Conservation (phyloP, 2,113 vertebrate species). For the Epinephelus fuscoguttatus region DNA sequence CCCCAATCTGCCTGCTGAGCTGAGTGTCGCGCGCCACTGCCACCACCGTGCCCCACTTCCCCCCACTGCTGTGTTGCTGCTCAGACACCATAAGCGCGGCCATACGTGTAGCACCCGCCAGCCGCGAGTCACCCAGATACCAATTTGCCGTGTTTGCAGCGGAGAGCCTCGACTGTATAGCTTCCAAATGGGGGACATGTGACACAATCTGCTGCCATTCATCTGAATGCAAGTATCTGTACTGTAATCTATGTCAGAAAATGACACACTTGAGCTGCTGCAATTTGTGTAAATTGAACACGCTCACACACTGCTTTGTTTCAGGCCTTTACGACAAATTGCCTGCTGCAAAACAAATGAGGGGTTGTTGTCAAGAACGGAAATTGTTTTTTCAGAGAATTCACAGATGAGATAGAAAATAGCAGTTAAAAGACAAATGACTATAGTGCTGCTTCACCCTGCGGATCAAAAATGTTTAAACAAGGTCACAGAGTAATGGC, state of each 20-base stretch:
- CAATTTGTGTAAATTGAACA: constrained; percentile 44
- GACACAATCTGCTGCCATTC: constrained; percentile 35
- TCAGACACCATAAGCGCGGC: constrained; percentile 67
- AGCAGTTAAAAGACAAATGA: constrained; percentile 20
- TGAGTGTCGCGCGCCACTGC: constrained; percentile 37
- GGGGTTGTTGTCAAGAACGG: constrained; percentile 16
- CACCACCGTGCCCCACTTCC: constrained; percentile 31
- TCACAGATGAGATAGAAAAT: neutral
- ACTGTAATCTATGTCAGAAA: constrained; percentile 39
- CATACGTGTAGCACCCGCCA: constrained; percentile 48
- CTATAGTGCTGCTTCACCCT: neutral
- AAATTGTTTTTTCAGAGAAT: constrained; percentile 25
- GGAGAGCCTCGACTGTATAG: constrained; percentile 6
- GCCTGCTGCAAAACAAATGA: constrained; percentile 31
- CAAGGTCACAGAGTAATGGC: neutral
- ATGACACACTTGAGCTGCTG: constrained; percentile 38
- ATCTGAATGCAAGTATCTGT: constrained; percentile 16
- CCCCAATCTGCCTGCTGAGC: constrained; percentile 74
- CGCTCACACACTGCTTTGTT: constrained; percentile 24
- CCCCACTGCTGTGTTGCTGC: constrained; percentile 61
- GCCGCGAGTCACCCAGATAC: constrained; percentile 17
- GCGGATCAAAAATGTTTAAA: constrained; percentile 11
- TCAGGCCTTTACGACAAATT: constrained; percentile 27
- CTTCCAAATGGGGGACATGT: constrained; percentile 1
- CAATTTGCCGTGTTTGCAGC: constrained; percentile 15